Base-by-base conservation (phyloP, 2,888 invertebrate species). In the Drosophila histrio region DNA sequence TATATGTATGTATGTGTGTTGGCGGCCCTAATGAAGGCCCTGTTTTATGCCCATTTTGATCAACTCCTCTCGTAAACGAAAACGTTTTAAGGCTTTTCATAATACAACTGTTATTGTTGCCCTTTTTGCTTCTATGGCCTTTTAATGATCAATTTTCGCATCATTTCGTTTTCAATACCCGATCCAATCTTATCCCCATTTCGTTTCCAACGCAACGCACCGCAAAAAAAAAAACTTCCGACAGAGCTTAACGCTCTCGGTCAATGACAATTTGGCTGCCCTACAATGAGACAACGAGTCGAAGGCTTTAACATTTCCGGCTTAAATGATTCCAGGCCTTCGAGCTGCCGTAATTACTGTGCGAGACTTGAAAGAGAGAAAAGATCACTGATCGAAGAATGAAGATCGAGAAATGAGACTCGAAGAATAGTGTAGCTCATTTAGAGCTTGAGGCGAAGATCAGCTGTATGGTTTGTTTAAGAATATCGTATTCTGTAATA, bases 81-180 rank as follows among this genome's bases (percentile, higher is more conserved):
- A 89, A 84, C 89, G 89, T 89, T 89, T 89, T 89, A 80, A 81
- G 77, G 83, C 87, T 76, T 74, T 89, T 89, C 87, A 81, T 76
- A 71, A 69, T 66, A 52, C 62, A 28, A 46, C 21, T 68, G 8
- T 44, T 30, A n/a, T 7, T 11, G 34, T 13, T 53, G 69, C 65
- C 61, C 5, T 28, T 32, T 19, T 26, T 44, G 8, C 34, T 57
- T 72, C 62, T 38, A 63, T 63, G 63, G 75, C 61, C 34, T 65
- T 72, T 76, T 75, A 76, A 76, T 76, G 76, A 76, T 47, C 72
- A 50, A 72, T 59, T 72, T 62, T 52, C 49, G 54, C 70, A 69
- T 19, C 24, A 28, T 53, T 53, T 21, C 50, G 24, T 41, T 59
- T 59, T 19, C 34, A 46, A 15, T 46, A 8, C 19, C 19, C 17